Evolutionary conservation across 2,797 vertebrate species (phyloP).

Genomic region (Liparis tanakae): DNA sequence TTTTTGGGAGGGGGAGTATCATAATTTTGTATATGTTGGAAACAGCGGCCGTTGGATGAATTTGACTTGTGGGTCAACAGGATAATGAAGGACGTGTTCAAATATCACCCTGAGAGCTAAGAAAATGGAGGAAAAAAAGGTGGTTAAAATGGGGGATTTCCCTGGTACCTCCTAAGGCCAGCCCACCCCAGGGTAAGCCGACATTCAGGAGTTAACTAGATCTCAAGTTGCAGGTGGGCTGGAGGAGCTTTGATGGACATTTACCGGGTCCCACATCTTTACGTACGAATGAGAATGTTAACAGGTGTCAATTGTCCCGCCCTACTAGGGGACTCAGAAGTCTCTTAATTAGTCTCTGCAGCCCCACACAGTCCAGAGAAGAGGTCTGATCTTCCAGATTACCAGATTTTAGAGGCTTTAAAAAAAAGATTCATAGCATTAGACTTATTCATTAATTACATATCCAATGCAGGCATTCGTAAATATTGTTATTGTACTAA

Average conservation of each 20-base stretch:
- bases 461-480: background rate
- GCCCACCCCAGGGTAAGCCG: too few relatives aligned
- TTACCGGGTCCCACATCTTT: background rate
- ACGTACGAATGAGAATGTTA: background rate
- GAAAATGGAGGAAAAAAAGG: too few relatives aligned
- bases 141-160: too few relatives aligned
- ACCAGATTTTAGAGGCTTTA: background rate
- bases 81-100: background rate
- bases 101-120: background rate
- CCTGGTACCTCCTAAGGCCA: too few relatives aligned
- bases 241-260: background rate
- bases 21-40: background rate
- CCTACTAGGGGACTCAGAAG: background rate
- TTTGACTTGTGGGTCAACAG: background rate
- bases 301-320: background rate
- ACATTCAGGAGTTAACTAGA: too few relatives aligned
- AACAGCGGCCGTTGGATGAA: constrained; percentile 11
- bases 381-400: background rate
- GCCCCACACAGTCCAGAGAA: background rate
- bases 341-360: too few relatives aligned
- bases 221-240: background rate
- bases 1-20: background rate
- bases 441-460: background rate
- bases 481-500: too few relatives aligned
- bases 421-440: background rate